Evolutionary conservation across 2,888 invertebrate genomes (phyloP), one percentile per base, ranked within the genome.

Genomic region (Chrysomela aeneicollis): DNA sequence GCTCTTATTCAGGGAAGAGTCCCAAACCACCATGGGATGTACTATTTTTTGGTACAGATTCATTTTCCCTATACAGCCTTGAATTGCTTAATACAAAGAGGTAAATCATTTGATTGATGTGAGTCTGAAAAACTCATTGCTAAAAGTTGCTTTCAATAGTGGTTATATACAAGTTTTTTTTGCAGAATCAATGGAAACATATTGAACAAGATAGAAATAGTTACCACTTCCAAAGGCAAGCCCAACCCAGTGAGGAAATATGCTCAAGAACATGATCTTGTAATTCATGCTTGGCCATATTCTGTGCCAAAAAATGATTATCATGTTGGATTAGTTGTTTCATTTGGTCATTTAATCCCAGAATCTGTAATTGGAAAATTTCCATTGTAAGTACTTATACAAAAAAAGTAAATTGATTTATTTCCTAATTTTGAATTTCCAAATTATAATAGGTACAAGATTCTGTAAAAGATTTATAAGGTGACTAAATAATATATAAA

Each of bases 261-360:
- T 86, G 92, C 94, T 0, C 78, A 83, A 21, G 74, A 86, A 18
- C 84, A 89, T 74, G 84, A 87, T 35, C 83, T 94, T 19, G 78
- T 79, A 15, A 77, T 90, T 17, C 85, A 89, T 72, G 78, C 85
- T 1, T 78, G 77, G 77, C 77, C 78, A 5, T 59, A 69, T 42
- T 58, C 63, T 42, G 75, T 86, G 42, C 70, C 77, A 8, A 74
- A 84, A 57, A 77, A 80, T 12, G 82, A 86, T 58, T 96, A 90
- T 84, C 91, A 97, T 79, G 82, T 97, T 65, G 97, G 97, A 3
- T 83, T 97, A 54, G 93, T 98, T 26, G 95, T 94, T 1, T 97
- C 97, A 0, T 98, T 98, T 86, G 97, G 98, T 0, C 91, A 95
- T 78, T 84, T 98, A 66, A 94, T 98, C 75, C 95, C 95, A 42